Percentiles rank a stretch among this genome's conserved stretches.
These are phyloP conservation scores for Aegypius monachus DNA, from an alignment of 2,113 vertebrate species.

Conservation along the genomic window DNA sequence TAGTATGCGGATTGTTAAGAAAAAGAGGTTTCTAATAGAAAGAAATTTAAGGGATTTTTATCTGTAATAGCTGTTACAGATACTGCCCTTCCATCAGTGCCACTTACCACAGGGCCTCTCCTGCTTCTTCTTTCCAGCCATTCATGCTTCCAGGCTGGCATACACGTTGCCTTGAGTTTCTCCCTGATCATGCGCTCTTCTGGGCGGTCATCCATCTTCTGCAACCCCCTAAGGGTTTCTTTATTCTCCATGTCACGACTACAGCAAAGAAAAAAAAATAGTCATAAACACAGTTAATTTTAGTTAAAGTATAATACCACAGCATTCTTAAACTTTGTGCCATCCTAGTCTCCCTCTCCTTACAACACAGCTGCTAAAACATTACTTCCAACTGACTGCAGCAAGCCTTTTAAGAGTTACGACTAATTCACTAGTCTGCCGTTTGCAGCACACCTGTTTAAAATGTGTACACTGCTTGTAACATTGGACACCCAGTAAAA, in stretches of 20 bases:
- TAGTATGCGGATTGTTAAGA: accelerated
- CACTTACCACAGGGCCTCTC: constrained; percentile 85
- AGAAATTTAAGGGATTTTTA: not conserved
- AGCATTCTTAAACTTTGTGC: not conserved
- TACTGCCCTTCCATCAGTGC: not conserved
- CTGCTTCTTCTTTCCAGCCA: constrained; percentile 86
- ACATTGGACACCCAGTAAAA: not conserved
- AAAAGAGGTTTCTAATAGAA: not conserved
- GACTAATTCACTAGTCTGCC: not conserved
- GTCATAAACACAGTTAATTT: not conserved
- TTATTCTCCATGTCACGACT: constrained; percentile 88
- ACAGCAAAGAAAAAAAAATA: constrained; percentile 2
- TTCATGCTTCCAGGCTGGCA: constrained; percentile 92
- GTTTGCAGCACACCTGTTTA: not conserved
- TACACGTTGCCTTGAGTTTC: constrained; percentile 89
- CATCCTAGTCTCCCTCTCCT: not conserved
- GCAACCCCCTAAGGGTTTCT: constrained; percentile 86
- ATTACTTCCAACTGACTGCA: not conserved
- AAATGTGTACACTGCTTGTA: not conserved
- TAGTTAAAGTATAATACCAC: not conserved
- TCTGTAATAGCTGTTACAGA: not conserved
- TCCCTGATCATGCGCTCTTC: constrained; percentile 91
- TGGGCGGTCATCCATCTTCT: constrained; percentile 90
- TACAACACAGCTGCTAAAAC: not conserved
- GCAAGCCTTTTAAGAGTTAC: not conserved